Base-by-base conservation (phyloP, 2,797 vertebrate genomes). In the Acropternis orthonyx region DNA sequence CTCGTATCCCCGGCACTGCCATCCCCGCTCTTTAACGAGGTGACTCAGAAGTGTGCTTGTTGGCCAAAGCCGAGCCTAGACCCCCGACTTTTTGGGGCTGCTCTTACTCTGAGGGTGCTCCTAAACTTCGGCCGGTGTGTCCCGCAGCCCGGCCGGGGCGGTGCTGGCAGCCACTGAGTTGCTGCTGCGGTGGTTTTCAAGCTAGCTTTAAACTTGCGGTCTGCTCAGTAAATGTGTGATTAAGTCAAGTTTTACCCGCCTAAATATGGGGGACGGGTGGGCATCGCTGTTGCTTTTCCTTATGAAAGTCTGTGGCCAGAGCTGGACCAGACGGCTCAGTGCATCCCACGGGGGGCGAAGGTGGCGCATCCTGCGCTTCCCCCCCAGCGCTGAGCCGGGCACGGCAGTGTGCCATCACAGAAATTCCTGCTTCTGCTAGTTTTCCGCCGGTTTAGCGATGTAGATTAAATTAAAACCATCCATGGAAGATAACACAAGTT, bases 301-400 rank as follows among this genome's bases (percentile, higher is more conserved):
- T 9, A 0, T 24, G 36, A 19, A 44, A 49, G 26, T 9, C 39
- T 9, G 22, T 26, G 6, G 27, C 6, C 3, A 1, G 13, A 28
- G 18, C 3, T 27, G 26, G 26, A 9, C 4, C 4, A 10, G 54
- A 4, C 7, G 32, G 32, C 61, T 17, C 26, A 6, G 68, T 0
- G 2, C 20, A 6, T 34, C 55, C 51, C 36, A 7, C 12, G 1
- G 1, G 0, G 7, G 11, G 43, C 0, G 2, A 7, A 14, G 21
- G 28, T 28, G 61, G 14, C 8, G 28, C 16, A 43, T 43, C 0
- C 34, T 8, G 27, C 9, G 12, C 62, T 13, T 7, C 62, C n/a
- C 1, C 0, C 9, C 27, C 55, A 0, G 0, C 0, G 1, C 67
- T 7, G 20, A 3, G 39, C 65, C 12, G 37, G 37, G 41, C 41